phyloP scores from a whole-genome alignment of 2,888 invertebrate species.

The Crepidodera aurea region DNA sequence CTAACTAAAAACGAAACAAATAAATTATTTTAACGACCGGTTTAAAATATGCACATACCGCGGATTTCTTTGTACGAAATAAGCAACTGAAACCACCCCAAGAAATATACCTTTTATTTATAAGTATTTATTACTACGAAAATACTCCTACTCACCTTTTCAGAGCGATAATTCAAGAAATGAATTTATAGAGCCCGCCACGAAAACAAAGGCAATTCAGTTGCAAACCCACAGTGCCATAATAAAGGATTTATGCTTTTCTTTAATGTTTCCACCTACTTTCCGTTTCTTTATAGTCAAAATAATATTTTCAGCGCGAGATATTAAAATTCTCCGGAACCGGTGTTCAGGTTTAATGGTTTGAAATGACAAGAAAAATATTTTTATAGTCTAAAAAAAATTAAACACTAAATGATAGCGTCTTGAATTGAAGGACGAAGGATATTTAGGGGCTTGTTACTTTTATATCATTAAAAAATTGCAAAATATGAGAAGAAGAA shows the following conservation, averaged over 20 bases:
- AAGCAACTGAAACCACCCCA: conserved; percentile 17
- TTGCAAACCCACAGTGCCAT: conserved; percentile 35
- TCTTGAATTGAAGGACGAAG: too few relatives aligned
- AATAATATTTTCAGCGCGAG: conserved; percentile 16
- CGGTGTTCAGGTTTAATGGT: neutral
- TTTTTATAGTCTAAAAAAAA: too few relatives aligned
- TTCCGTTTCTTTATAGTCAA: conserved; percentile 12
- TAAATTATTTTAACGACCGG: conserved; percentile 12
- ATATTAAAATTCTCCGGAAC: conserved; percentile 17
- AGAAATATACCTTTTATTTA: conserved; percentile 40
- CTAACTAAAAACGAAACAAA: neutral
- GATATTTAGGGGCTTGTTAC: too few relatives aligned
- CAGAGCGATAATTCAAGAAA: conserved; percentile 31
- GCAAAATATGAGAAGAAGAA: too few relatives aligned
- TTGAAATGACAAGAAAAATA: conserved; percentile 9
- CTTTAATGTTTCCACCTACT: conserved; percentile 33
- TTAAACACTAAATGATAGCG: too few relatives aligned
- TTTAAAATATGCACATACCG: conserved; percentile 3
- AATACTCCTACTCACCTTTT: conserved; percentile 30
- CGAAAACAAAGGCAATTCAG: conserved; percentile 34
- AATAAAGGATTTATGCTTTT: conserved; percentile 32
- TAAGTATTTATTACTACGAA: conserved; percentile 28
- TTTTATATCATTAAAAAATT: too few relatives aligned
- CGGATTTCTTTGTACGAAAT: conserved; percentile 3
- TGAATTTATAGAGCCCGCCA: conserved; percentile 33